A percentile compares a stretch with the other conserved stretches of the same genome.
Evolutionary conservation across 2,113 vertebrate genomes (phyloP).

Genomic region (Budorcas taxicolor): DNA sequence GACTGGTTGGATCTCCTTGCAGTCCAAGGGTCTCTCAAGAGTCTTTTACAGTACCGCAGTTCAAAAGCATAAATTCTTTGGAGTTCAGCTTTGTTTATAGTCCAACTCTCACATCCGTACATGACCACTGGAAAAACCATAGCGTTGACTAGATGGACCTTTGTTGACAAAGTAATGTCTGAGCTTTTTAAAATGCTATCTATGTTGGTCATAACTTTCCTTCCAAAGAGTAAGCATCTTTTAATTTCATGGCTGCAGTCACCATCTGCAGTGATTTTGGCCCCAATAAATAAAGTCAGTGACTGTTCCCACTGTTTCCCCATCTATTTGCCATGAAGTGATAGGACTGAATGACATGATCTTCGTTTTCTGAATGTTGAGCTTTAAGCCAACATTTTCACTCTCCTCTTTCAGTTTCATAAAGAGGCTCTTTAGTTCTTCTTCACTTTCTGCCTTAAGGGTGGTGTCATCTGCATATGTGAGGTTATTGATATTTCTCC

Average conservation of each 20-base stretch:
- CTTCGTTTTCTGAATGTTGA: neutral
- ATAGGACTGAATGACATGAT: neutral
- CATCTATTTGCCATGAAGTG: neutral
- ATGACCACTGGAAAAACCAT: neutral
- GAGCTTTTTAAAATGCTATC: neutral
- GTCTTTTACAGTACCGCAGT: neutral
- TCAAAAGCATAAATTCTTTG: neutral
- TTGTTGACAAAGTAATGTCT: neutral
- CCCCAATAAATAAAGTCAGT: rapidly evolving
- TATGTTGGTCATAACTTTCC: neutral
- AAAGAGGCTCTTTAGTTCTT: neutral
- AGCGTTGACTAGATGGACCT: neutral
- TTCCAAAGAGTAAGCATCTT: neutral
- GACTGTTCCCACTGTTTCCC: neutral
- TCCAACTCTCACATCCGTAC: neutral
- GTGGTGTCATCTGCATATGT: neutral
- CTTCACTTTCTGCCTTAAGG: neutral
- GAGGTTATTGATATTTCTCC: neutral
- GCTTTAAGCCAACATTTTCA: neutral
- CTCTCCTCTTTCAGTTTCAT: neutral
- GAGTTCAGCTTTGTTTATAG: rapidly evolving
- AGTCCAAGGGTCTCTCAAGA: neutral
- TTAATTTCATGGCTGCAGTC: neutral
- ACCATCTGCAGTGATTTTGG: neutral
- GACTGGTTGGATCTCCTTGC: neutral